A percentile compares a stretch with the other conserved stretches of the same genome.
Evolutionary conservation across 2,888 invertebrate genomes (phyloP).

Genomic region (Agrochola macilenta): DNA sequence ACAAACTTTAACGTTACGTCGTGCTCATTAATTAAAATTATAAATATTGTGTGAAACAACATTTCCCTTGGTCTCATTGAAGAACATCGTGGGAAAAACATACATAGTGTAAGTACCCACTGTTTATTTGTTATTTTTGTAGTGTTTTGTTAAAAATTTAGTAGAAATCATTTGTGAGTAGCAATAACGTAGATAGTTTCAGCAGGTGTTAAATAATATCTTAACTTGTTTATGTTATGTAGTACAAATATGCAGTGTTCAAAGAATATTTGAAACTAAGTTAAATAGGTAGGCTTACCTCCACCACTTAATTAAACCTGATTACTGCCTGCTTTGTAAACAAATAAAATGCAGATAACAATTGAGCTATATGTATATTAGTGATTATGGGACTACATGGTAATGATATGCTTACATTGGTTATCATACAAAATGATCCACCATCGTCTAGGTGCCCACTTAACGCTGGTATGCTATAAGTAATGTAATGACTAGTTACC

Average conservation of each 20-base stretch:
- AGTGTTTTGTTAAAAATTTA: constrained; percentile 11
- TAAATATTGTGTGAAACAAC: constrained; percentile 72
- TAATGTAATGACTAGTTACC: constrained; percentile 76
- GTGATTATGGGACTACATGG: constrained; percentile 11
- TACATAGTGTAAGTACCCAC: constrained; percentile 77
- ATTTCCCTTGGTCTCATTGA: constrained; percentile 74
- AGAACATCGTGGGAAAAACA: constrained; percentile 82
- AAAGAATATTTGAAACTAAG: constrained; percentile 9
- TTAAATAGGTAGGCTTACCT: not conserved
- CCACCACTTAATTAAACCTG: constrained; percentile 12
- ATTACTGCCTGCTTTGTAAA: constrained; percentile 27
- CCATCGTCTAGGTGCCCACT: constrained; percentile 50
- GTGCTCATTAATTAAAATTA: constrained; percentile 63
- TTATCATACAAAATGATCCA: constrained; percentile 44
- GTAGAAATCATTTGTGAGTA: constrained; percentile 8
- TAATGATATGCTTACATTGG: constrained; percentile 24
- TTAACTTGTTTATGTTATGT: constrained; percentile 21
- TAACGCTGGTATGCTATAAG: constrained; percentile 64
- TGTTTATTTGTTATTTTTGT: constrained; percentile 58
- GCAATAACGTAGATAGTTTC: not conserved
- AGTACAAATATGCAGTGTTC: constrained; percentile 8
- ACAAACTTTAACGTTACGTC: constrained; percentile 58
- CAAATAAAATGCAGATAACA: constrained; percentile 27
- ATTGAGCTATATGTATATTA: constrained; percentile 1
- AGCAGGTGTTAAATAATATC: constrained; percentile 8